Conservation (phyloP, 2,888 invertebrate genomes). For the Geotrupes spiniger region DNA sequence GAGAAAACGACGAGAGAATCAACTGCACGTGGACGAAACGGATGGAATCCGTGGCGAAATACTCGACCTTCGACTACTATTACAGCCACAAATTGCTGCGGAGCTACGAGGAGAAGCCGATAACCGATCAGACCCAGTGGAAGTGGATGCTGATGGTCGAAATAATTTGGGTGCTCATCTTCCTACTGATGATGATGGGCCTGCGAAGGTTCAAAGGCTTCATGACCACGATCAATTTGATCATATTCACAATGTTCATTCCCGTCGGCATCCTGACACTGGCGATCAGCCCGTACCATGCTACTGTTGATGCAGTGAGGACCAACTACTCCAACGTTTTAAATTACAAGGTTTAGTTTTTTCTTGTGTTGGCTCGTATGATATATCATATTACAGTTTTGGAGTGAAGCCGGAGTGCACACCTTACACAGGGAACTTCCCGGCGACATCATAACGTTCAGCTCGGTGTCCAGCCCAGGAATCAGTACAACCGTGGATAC, state of each 20-base stretch:
- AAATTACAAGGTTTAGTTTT: too few species aligned
- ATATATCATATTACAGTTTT: conserved; percentile 8
- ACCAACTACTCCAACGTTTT: background rate
- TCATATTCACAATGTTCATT: conserved; percentile 1
- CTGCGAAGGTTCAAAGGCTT: conserved; percentile 7
- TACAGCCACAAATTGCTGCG: too few species aligned
- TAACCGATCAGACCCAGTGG: background rate
- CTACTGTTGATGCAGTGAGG: background rate
- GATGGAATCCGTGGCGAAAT: too few species aligned
- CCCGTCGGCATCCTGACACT: conserved; percentile 14
- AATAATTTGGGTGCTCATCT: conserved; percentile 13
- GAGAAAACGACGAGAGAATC: conserved; percentile 2
- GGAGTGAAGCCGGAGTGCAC: conserved; percentile 14
- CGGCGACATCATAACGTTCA: conserved; percentile 16
- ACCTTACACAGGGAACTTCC: conserved; percentile 19
- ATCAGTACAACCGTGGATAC: conserved; percentile 15
- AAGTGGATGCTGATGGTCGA: background rate
- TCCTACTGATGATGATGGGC: conserved; percentile 10
- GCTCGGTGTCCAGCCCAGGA: conserved; percentile 15
- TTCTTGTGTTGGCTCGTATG: background rate
- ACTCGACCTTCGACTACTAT: too few species aligned
- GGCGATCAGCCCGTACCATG: conserved; percentile 11
- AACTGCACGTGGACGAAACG: too few species aligned
- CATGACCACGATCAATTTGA: conserved; percentile 11
- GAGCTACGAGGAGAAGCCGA: too few species aligned